Conservation (phyloP, 2,888 invertebrate genomes). For the Caenorhabditis sp. region DNA sequence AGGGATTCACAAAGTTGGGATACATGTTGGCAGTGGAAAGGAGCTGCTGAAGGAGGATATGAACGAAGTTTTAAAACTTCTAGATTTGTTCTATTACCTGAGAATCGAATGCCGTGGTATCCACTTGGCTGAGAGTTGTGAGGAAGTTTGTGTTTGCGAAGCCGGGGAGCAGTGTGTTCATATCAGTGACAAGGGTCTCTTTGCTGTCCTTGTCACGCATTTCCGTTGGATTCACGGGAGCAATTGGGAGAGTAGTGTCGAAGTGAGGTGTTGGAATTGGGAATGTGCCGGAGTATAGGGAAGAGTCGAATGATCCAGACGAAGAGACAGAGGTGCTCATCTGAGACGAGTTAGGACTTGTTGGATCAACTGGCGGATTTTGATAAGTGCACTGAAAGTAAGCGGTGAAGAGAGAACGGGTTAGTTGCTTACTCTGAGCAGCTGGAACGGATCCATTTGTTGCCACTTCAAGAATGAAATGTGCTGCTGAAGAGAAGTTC, state of each 20-base stretch:
- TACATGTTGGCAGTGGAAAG: conserved; percentile 32
- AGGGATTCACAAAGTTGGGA: conserved; percentile 44
- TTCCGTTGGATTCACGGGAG: not conserved
- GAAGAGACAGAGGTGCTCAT: conserved; percentile 23
- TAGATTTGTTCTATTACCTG: conserved; percentile 8
- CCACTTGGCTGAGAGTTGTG: conserved; percentile 24
- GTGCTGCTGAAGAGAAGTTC: conserved; percentile 17
- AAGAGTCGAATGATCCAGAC: conserved; percentile 36
- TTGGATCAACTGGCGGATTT: not conserved
- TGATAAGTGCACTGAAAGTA: conserved; percentile 33
- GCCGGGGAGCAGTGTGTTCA: conserved; percentile 37
- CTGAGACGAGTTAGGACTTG: conserved; percentile 14
- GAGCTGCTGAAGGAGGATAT: conserved; percentile 47
- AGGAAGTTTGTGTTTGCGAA: conserved; percentile 28
- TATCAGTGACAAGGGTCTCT: conserved; percentile 1
- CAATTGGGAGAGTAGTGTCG: not conserved
- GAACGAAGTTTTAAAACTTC: not conserved
- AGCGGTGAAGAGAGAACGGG: too few species aligned
- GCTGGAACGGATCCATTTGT: conserved; percentile 54
- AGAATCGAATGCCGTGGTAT: conserved; percentile 31
- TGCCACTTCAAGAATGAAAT: conserved; percentile 48
- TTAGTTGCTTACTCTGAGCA: conserved; percentile 50
- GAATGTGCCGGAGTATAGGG: conserved; percentile 40
- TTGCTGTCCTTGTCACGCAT: not conserved
- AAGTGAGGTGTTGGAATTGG: conserved; percentile 36